These are phyloP conservation scores for Thaumetopoea pityocampa DNA, from an alignment of 1,140 invertebrate genomes.

Conservation along the genomic window DNA sequence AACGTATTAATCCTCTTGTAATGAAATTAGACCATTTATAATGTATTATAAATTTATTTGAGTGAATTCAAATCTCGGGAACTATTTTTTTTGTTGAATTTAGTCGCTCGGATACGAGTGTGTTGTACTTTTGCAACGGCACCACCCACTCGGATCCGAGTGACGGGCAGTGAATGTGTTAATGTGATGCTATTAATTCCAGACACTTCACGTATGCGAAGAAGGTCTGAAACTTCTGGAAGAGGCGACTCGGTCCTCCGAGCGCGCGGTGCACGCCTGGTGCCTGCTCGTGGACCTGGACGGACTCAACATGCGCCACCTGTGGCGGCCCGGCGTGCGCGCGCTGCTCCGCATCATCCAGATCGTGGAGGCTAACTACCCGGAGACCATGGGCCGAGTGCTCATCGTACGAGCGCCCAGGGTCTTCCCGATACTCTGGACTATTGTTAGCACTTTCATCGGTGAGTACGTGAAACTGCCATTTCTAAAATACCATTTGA, in stretches of 20 bases:
- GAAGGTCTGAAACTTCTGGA: constrained; percentile 89
- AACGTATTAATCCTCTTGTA: too few species aligned
- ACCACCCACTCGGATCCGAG: too few species aligned
- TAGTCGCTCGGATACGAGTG: too few species aligned
- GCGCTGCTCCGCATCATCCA: constrained; percentile 95
- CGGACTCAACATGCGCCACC: constrained; percentile 95
- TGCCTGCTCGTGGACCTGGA: constrained; percentile 94
- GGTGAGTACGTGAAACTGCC: constrained; percentile 33
- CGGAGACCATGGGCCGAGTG: constrained; percentile 95
- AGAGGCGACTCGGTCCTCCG: constrained; percentile 85
- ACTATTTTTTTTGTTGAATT: too few species aligned
- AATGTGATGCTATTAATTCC: constrained; percentile 23
- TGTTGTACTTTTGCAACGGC: too few species aligned
- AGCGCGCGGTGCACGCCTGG: constrained; percentile 91
- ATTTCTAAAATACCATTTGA: too few species aligned
- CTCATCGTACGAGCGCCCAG: constrained; percentile 92
- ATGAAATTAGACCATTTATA: too few species aligned
- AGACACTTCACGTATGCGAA: constrained; percentile 92
- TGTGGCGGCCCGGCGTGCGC: constrained; percentile 95
- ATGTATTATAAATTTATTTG: too few species aligned
- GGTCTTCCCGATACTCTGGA: constrained; percentile 98
- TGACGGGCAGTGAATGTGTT: too few species aligned
- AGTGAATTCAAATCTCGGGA: too few species aligned
- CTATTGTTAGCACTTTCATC: constrained; percentile 96
- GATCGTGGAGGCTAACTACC: constrained; percentile 96